A percentile compares a stretch with the other conserved stretches of the same genome.
phyloP scores from a whole-genome alignment of 1,140 invertebrate genomes.

The Galleria mellonella region DNA sequence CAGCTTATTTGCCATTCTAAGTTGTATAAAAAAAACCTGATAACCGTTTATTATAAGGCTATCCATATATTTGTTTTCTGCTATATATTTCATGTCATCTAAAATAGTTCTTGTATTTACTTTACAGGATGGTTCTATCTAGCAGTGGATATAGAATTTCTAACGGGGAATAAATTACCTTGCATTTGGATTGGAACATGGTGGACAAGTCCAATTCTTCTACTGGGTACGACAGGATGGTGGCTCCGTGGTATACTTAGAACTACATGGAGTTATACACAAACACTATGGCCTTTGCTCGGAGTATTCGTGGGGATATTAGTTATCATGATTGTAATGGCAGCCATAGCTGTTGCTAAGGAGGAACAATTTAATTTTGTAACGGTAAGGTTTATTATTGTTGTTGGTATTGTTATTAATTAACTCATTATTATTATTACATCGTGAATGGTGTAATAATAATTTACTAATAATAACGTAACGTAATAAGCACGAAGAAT shows the following conservation, averaged over 20 bases:
- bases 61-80: background rate
- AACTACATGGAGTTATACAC: conserved; percentile 27
- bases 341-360: conserved; percentile 53
- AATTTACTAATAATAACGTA: no score
- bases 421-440: no score
- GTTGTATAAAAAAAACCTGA: no score
- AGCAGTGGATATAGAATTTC: conserved; percentile 51
- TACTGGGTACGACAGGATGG: conserved; percentile 53
- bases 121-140: conserved; percentile 56
- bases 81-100: conserved; percentile 3
- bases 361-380: conserved; percentile 63
- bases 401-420: no score
- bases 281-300: conserved; percentile 47
- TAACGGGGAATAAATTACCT: conserved; percentile 47
- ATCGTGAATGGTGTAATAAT: no score
- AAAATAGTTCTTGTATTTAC: background rate
- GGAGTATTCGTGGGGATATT: conserved; percentile 44
- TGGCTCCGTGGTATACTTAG: conserved; percentile 43
- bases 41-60: no score
- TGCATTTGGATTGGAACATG: conserved; percentile 43
- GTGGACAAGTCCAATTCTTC: conserved; percentile 40
- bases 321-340: conserved; percentile 47
- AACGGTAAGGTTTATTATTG: conserved; percentile 27
- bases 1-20: no score
- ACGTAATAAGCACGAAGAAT: no score